Conservation (phyloP, 23 tunicate genomes). For the Ciona savignyi region DNA sequence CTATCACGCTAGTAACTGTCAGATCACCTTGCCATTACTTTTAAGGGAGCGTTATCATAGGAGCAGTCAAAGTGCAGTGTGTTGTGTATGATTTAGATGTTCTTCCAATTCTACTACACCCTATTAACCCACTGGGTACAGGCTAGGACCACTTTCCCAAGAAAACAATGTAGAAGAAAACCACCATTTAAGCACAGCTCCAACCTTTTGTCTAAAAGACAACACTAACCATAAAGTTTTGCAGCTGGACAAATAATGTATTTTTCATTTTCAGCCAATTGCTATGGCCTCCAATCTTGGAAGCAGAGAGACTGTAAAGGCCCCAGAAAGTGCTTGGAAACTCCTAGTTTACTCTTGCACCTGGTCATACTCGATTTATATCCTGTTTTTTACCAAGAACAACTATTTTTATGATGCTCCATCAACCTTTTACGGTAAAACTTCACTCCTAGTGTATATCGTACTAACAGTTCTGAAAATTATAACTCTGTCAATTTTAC, state of each 20-base stretch:
- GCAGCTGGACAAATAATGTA: not conserved
- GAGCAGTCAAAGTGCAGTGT: no score
- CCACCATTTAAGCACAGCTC: no score
- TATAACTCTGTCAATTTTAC: not conserved
- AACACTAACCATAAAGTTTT: not conserved
- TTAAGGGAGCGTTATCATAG: no score
- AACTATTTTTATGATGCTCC: conserved; percentile 70
- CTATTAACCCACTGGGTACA: no score
- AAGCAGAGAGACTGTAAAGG: conserved; percentile 44
- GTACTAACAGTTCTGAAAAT: no score
- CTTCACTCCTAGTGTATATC: not conserved
- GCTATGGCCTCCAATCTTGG: conserved; percentile 9
- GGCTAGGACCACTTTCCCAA: no score
- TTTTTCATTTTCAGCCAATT: conserved; percentile 48
- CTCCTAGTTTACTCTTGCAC: conserved; percentile 55
- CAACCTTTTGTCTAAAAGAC: not conserved
- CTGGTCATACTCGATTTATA: conserved; percentile 70
- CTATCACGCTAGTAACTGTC: no score
- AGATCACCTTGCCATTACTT: no score
- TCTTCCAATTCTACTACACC: no score
- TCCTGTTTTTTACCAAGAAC: conserved; percentile 66
- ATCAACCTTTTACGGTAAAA: conserved; percentile 58
- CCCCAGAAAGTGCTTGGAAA: conserved; percentile 95
- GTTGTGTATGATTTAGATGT: no score
- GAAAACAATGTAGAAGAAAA: no score